These are phyloP conservation scores for Apomyelois bistriatella DNA, from an alignment of 2,888 invertebrate species.

Conservation along the genomic window DNA sequence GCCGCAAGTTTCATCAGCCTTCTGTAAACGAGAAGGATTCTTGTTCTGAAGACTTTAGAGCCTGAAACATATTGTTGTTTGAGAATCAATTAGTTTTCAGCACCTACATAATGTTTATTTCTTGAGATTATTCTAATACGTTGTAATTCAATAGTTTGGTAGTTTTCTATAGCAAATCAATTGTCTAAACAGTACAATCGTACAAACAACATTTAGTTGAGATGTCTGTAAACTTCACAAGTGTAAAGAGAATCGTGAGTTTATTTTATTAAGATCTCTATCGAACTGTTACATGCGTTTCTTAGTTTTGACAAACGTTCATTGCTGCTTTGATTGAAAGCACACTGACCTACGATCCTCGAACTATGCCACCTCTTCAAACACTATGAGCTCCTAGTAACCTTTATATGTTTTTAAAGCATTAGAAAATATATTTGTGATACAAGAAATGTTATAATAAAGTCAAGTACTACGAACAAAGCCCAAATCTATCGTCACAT, in stretches of 20 bases:
- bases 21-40: slow-evolving; percentile 19
- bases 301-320: slow-evolving; percentile 14
- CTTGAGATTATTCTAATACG: slow-evolving; percentile 13
- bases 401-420: neutral
- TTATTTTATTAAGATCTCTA: slow-evolving; percentile 16
- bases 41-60: slow-evolving; percentile 24
- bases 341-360: slow-evolving; percentile 18
- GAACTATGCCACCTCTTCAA: slow-evolving; percentile 12
- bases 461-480: too few relatives aligned
- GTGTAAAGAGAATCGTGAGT: slow-evolving; percentile 12
- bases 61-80: slow-evolving; percentile 19
- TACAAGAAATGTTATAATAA: too few relatives aligned
- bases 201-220: too few relatives aligned
- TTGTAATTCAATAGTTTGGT: neutral
- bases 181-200: neutral
- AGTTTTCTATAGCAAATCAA: neutral
- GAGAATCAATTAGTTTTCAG: slow-evolving; percentile 30
- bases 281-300: slow-evolving; percentile 9
- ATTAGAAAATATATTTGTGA: neutral
- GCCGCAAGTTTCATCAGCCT: neutral
- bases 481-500: neutral
- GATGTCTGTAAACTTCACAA: slow-evolving; percentile 3
- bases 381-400: slow-evolving; percentile 5
- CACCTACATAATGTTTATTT: slow-evolving; percentile 25
- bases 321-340: slow-evolving; percentile 22